Conservation (phyloP, 2,888 invertebrate genomes). For the Fragum sueziense region DNA sequence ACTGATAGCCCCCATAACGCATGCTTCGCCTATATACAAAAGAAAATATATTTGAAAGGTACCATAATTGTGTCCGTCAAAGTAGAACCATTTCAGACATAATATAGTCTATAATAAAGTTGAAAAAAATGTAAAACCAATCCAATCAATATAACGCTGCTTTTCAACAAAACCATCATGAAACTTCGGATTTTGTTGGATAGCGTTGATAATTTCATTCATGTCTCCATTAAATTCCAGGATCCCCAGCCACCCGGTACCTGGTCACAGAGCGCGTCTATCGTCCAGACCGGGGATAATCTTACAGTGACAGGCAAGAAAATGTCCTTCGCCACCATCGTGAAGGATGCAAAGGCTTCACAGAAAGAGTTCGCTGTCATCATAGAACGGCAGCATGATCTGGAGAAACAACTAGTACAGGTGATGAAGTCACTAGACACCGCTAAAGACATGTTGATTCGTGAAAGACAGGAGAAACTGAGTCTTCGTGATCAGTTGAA, state of each 20-base stretch:
- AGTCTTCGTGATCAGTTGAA: slow-evolving; percentile 61
- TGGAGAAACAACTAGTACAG: slow-evolving; percentile 65
- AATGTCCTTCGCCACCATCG: slow-evolving; percentile 64
- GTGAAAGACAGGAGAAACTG: slow-evolving; percentile 65
- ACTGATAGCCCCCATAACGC: too few relatives aligned
- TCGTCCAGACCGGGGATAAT: slow-evolving; percentile 47
- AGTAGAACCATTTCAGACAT: too few relatives aligned
- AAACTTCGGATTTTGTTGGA: too few relatives aligned
- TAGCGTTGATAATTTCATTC: too few relatives aligned
- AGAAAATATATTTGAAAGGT: too few relatives aligned
- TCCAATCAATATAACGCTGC: too few relatives aligned
- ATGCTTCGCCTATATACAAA: too few relatives aligned
- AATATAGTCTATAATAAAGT: too few relatives aligned
- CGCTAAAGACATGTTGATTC: slow-evolving; percentile 66
- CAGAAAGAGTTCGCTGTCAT: slow-evolving; percentile 64
- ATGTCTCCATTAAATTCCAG: slow-evolving; percentile 10
- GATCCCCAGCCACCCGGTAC: slow-evolving; percentile 20
- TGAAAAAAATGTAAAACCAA: too few relatives aligned
- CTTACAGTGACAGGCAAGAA: slow-evolving; percentile 64
- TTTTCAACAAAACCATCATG: too few relatives aligned
- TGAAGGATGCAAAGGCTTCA: slow-evolving; percentile 65
- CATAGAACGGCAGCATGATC: slow-evolving; percentile 63
- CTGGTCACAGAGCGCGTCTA: slow-evolving; percentile 42
- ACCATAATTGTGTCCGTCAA: too few relatives aligned
- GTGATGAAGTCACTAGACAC: slow-evolving; percentile 67